phyloP scores from a whole-genome alignment of 2,888 invertebrate genomes.

The Erpobdella octoculata region DNA sequence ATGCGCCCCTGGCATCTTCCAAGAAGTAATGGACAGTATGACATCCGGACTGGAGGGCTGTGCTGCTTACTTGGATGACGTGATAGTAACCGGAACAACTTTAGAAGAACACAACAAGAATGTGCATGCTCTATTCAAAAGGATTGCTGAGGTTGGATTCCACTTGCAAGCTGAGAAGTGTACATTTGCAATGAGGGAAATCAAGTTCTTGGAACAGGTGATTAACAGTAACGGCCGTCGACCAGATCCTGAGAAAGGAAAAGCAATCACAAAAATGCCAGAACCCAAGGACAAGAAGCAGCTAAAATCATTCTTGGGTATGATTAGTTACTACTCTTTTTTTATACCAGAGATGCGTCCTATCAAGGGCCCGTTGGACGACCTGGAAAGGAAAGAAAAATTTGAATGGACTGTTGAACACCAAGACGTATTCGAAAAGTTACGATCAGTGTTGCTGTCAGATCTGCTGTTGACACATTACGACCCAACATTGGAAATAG shows the following conservation, averaged over 20 bases:
- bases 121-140: neutral
- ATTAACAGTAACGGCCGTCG: neutral
- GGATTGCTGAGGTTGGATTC: neutral
- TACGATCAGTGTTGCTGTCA: too few species aligned
- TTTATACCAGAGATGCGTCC: too few species aligned
- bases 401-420: too few species aligned
- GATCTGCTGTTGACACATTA: too few species aligned
- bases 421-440: too few species aligned
- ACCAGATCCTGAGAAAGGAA: constrained; percentile 6
- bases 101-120: too few species aligned
- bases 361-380: too few species aligned
- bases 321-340: too few species aligned
- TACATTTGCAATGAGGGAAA: neutral
- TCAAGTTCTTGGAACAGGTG: neutral
- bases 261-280: constrained; percentile 4
- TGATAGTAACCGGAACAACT: neutral
- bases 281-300: neutral
- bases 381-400: too few species aligned
- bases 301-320: constrained; percentile 5
- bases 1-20: neutral
- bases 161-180: neutral
- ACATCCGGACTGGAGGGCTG: neutral
- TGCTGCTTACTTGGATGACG: neutral
- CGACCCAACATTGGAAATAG: too few species aligned
- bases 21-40: neutral